Percentiles rank a stretch among this genome's conserved stretches.
Conservation (phyloP, 2,113 vertebrate species). For the Ramphastos sulfuratus region DNA sequence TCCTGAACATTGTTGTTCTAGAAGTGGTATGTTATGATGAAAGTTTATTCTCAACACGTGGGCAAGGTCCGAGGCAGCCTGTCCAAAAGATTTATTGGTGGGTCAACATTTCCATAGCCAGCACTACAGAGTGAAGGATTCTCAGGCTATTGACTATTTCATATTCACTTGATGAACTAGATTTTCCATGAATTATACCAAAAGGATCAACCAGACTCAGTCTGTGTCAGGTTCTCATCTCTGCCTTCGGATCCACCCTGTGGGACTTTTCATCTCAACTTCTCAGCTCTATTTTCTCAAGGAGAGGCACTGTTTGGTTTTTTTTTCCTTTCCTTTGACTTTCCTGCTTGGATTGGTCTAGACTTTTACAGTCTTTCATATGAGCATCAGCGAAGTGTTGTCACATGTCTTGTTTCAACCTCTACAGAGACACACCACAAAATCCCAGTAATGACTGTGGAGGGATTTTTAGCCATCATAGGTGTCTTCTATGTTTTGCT, state of each 20-base stretch:
- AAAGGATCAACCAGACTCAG: neutral
- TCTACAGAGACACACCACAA: neutral
- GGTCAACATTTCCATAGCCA: neutral
- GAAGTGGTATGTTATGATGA: neutral
- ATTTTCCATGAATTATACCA: constrained; percentile 33
- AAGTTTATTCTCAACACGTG: neutral
- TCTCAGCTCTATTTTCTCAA: neutral
- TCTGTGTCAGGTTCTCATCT: neutral
- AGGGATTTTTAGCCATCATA: neutral
- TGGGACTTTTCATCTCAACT: neutral
- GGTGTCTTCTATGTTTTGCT: neutral
- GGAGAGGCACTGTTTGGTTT: neutral
- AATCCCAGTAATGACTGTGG: neutral
- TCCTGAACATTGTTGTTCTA: neutral
- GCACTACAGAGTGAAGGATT: neutral
- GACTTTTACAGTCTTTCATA: neutral
- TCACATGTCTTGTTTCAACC: neutral
- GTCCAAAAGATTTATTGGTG: neutral
- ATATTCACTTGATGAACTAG: neutral
- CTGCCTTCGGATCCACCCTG: neutral
- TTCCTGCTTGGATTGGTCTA: neutral
- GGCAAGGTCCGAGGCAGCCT: neutral
- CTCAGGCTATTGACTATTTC: constrained; percentile 15
- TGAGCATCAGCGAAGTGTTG: neutral
- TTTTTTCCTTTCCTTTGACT: neutral